These are phyloP conservation scores for Yponomeuta plumbellus DNA, from an alignment of 2,888 invertebrate species.

Conservation along the genomic window DNA sequence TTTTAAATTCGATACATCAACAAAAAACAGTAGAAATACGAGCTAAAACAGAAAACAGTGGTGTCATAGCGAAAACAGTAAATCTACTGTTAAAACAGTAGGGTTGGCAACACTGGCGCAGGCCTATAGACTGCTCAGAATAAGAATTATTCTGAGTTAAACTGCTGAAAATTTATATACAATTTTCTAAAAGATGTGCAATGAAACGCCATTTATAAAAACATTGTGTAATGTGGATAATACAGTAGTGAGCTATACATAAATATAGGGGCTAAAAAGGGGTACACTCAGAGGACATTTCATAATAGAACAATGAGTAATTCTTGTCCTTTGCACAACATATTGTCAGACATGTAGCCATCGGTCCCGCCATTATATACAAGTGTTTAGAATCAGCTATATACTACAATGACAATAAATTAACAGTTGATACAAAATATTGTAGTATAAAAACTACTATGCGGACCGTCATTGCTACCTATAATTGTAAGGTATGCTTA, in stretches of 20 bases:
- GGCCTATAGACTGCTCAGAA: too few relatives aligned
- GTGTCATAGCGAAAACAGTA: too few relatives aligned
- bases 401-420: conserved; percentile 9
- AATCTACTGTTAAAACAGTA: too few relatives aligned
- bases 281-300: conserved; percentile 53
- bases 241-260: conserved; percentile 71
- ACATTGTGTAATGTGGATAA: conserved; percentile 73
- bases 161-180: too few relatives aligned
- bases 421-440: background rate
- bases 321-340: conserved; percentile 33
- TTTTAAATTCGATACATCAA: too few relatives aligned
- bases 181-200: conserved; percentile 26
- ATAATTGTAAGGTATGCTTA: background rate
- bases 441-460: background rate
- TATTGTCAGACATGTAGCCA: conserved; percentile 3
- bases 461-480: background rate
- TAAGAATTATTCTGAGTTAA: too few relatives aligned
- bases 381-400: background rate
- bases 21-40: too few relatives aligned
- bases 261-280: conserved; percentile 50
- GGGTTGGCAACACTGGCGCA: too few relatives aligned
- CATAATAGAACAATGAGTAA: conserved; percentile 8
- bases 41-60: too few relatives aligned
- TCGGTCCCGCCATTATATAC: conserved; percentile 5
- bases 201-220: conserved; percentile 58